Conservation (phyloP, 2,113 vertebrate genomes). For the Rhinichthys klamathensis region DNA sequence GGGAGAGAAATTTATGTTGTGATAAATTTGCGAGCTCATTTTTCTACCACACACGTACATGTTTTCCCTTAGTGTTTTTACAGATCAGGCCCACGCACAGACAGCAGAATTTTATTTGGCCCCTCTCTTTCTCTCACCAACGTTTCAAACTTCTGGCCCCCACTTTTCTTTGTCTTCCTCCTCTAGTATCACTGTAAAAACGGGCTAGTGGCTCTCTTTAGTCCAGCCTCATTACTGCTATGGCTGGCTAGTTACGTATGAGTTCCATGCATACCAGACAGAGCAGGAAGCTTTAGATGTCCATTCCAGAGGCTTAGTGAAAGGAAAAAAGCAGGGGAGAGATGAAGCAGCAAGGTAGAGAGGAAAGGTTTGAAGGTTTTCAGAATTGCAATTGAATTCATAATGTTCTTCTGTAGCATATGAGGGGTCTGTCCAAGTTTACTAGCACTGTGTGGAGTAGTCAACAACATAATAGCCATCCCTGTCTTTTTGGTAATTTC, state of each 20-base stretch:
- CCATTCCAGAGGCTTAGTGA: conserved; percentile 67
- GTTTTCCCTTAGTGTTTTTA: conserved; percentile 20
- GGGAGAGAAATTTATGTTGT: conserved; percentile 9
- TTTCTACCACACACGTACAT: background rate
- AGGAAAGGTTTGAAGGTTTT: conserved; percentile 21
- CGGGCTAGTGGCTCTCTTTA: conserved; percentile 53
- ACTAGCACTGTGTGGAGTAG: conserved; percentile 4
- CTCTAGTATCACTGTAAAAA: conserved; percentile 23
- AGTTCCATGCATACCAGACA: conserved; percentile 79
- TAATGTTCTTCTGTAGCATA: background rate
- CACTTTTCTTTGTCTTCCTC: conserved; percentile 27
- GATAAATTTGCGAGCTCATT: conserved; percentile 5
- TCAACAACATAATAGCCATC: background rate
- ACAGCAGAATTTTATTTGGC: background rate
- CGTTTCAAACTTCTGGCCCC: conserved; percentile 4
- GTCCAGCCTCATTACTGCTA: conserved; percentile 54
- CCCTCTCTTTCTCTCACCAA: conserved; percentile 22
- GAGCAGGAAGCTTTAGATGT: conserved; percentile 72
- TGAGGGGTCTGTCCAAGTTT: conserved; percentile 2
- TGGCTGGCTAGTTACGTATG: conserved; percentile 50
- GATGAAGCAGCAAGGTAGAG: conserved; percentile 6
- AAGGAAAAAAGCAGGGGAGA: conserved; percentile 37
- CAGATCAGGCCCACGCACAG: conserved; percentile 6
- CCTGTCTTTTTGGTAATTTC: background rate
- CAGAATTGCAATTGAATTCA: conserved; percentile 10